Conservation (phyloP, 2,797 vertebrate genomes). For the Hippoglossus hippoglossus region DNA sequence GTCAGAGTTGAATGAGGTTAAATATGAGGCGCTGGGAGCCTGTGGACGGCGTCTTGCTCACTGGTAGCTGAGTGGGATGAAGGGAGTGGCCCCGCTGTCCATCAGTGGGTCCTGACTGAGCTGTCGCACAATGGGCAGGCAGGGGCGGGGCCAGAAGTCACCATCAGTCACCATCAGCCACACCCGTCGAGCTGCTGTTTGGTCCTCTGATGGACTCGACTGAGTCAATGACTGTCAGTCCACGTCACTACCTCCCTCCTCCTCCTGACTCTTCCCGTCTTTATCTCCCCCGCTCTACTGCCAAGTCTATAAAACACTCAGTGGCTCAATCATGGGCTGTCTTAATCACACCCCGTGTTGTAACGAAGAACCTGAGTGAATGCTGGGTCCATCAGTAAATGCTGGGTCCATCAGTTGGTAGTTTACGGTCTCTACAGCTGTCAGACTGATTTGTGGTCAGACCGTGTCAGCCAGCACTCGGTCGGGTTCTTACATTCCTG, state of each 20-base stretch:
- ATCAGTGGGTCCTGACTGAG: slow-evolving; percentile 52
- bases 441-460: slow-evolving; percentile 45
- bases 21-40: slow-evolving; percentile 2
- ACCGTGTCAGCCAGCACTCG: slow-evolving; percentile 2
- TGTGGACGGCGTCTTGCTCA: not conserved
- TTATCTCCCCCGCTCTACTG: slow-evolving; percentile 42
- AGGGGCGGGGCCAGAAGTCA: slow-evolving; percentile 69
- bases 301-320: slow-evolving; percentile 71
- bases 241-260: slow-evolving; percentile 44
- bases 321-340: slow-evolving; percentile 42
- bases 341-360: slow-evolving; percentile 35
- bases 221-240: slow-evolving; percentile 84
- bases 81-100: slow-evolving; percentile 65
- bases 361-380: slow-evolving; percentile 27
- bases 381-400: slow-evolving; percentile 2
- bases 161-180: slow-evolving; percentile 75
- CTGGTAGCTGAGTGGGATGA: slow-evolving; percentile 31
- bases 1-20: not conserved
- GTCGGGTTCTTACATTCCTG: not conserved
- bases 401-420: not conserved
- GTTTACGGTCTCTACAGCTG: slow-evolving; percentile 22
- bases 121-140: slow-evolving; percentile 64
- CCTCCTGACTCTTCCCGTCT: slow-evolving; percentile 40
- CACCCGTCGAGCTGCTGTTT: slow-evolving; percentile 70
- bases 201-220: slow-evolving; percentile 74